A percentile compares a stretch with the other conserved stretches of the same genome.
These are phyloP conservation scores for Mythimna lalbum DNA, from an alignment of 2,888 invertebrate species.

Conservation along the genomic window DNA sequence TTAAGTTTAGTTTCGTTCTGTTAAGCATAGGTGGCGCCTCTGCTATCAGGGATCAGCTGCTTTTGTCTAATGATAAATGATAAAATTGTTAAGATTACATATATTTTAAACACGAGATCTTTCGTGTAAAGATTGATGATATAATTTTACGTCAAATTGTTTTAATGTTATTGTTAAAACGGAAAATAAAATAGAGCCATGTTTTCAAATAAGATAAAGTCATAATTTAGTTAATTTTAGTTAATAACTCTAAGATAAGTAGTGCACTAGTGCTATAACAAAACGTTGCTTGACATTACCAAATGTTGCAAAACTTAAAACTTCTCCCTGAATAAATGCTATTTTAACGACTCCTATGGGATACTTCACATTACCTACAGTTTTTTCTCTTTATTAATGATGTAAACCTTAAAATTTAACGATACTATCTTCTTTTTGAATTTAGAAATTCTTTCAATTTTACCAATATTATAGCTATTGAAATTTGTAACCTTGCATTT, in stretches of 20 bases:
- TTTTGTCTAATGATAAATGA: background rate
- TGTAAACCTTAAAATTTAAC: background rate
- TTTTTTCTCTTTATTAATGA: background rate
- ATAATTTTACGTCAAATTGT: background rate
- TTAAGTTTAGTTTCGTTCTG: slow-evolving; percentile 59
- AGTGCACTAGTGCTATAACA: slow-evolving; percentile 30
- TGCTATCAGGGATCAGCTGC: slow-evolving; percentile 34
- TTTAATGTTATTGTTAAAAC: background rate
- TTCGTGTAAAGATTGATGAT: background rate
- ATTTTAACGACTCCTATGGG: background rate
- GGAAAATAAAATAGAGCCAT: background rate
- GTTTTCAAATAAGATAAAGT: background rate
- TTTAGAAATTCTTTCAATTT: background rate
- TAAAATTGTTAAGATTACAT: background rate
- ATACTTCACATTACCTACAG: background rate
- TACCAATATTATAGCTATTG: no score
- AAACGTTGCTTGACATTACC: slow-evolving; percentile 43
- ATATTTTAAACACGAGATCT: background rate
- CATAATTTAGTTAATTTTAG: background rate
- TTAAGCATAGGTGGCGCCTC: slow-evolving; percentile 69
- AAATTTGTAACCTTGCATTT: no score
- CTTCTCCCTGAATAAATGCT: background rate
- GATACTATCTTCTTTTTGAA: accelerated
- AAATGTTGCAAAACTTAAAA: slow-evolving; percentile 29
- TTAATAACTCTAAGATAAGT: background rate